These are phyloP conservation scores for Eira barbara DNA, from an alignment of 2,113 vertebrate genomes.

Conservation along the genomic window DNA sequence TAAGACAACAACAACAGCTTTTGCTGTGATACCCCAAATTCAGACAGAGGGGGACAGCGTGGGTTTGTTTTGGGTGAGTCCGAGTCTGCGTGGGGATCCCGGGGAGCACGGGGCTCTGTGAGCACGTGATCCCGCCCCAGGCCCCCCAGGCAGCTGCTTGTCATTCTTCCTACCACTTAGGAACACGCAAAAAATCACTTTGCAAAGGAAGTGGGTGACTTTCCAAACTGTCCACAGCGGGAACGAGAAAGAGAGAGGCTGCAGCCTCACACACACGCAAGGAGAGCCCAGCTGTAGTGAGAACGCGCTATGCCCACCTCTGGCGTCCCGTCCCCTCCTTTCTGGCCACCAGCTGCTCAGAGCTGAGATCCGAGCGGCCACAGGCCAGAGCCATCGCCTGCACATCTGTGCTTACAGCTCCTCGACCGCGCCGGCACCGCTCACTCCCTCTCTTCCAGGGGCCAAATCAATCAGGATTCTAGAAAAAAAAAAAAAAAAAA, in stretches of 20 bases:
- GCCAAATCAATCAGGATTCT: background rate
- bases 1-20: too few species aligned
- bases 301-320: accelerated
- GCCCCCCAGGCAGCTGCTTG: background rate
- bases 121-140: background rate
- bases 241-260: background rate
- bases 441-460: background rate
- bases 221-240: background rate
- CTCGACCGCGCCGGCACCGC: accelerated
- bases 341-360: background rate
- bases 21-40: background rate
- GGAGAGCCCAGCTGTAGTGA: background rate
- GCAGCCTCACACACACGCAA: accelerated
- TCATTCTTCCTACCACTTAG: background rate
- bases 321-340: background rate
- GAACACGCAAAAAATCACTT: background rate
- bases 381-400: background rate
- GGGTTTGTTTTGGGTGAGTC: background rate
- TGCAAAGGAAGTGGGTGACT: background rate
- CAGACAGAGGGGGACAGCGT: background rate
- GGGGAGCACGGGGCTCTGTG: accelerated
- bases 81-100: background rate
- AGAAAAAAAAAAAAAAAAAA: too few species aligned
- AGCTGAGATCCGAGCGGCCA: background rate
- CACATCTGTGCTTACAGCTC: accelerated